These are phyloP conservation scores for Spodoptera picta DNA, from an alignment of 2,888 invertebrate species.

Conservation along the genomic window DNA sequence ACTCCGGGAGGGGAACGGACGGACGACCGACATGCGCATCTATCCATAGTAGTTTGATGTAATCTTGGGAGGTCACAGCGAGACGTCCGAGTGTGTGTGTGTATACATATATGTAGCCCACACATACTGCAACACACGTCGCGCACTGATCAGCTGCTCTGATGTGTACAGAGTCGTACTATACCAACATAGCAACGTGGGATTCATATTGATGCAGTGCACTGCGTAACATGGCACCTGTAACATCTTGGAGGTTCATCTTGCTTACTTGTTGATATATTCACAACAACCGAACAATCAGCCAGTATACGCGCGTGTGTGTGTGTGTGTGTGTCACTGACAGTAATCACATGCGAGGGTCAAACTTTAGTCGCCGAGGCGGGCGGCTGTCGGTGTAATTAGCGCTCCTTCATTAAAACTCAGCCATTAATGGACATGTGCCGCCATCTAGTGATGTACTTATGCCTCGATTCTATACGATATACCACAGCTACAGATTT, in stretches of 20 bases:
- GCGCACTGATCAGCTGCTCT: too few species aligned
- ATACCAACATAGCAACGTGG: too few species aligned
- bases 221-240: too few species aligned
- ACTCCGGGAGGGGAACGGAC: neutral
- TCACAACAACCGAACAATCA: too few species aligned
- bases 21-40: conserved; percentile 10
- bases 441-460: neutral
- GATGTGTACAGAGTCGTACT: too few species aligned
- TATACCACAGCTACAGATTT: too few species aligned
- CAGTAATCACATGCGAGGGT: conserved; percentile 8
- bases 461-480: too few species aligned
- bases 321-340: neutral
- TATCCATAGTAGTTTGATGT: conserved; percentile 47
- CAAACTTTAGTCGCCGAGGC: neutral
- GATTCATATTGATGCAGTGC: too few species aligned
- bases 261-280: too few species aligned
- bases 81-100: conserved; percentile 22
- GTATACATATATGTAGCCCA: neutral
- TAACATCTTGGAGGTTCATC: too few species aligned
- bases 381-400: conserved; percentile 25
- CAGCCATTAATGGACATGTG: conserved; percentile 19
- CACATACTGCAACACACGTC: too few species aligned
- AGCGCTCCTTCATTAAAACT: conserved; percentile 43
- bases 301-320: conserved; percentile 14
- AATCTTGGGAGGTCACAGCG: conserved; percentile 49